Percentiles rank a stretch among this genome's conserved stretches.
Conservation (phyloP, 2,888 invertebrate species). For the Pogonocherus hispidulus region DNA sequence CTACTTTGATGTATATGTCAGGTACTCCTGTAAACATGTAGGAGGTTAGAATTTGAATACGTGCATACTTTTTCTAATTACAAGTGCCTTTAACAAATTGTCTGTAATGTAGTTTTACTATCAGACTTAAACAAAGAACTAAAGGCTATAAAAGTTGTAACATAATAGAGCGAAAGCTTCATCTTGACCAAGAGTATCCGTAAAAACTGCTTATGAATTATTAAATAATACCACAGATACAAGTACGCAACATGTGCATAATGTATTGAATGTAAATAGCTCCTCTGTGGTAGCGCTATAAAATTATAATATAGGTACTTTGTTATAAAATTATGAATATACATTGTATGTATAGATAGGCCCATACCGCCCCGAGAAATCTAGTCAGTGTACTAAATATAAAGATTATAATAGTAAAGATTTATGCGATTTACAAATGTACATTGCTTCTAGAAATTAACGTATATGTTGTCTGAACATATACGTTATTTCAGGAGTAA, state of each 20-base stretch:
- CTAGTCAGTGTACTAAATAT: too few species aligned
- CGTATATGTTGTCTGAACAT: too few species aligned
- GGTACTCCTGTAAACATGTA: too few species aligned
- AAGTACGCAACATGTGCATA: slow-evolving; percentile 27
- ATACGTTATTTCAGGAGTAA: too few species aligned
- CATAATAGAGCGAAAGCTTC: slow-evolving; percentile 11
- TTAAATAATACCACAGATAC: slow-evolving; percentile 27
- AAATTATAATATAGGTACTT: slow-evolving; percentile 25
- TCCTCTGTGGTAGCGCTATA: slow-evolving; percentile 26
- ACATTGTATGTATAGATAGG: slow-evolving; percentile 18
- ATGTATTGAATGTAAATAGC: slow-evolving; percentile 28
- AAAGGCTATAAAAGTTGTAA: slow-evolving; percentile 15
- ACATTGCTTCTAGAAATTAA: too few species aligned
- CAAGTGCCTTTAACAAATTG: too few species aligned
- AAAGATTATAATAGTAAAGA: too few species aligned
- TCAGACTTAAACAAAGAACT: neutral
- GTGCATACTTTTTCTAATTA: too few species aligned
- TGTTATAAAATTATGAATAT: slow-evolving; percentile 19
- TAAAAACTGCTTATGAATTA: slow-evolving; percentile 28
- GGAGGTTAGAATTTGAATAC: too few species aligned
- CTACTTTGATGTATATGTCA: too few species aligned
- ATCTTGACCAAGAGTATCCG: slow-evolving; percentile 6
- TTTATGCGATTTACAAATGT: too few species aligned
- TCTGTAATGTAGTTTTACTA: too few species aligned
- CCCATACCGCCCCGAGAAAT: slow-evolving; percentile 1